Percentiles rank a stretch among this genome's conserved stretches.
Evolutionary conservation across 2,888 invertebrate genomes (phyloP).

Genomic region (Drosophila ochracea): DNA sequence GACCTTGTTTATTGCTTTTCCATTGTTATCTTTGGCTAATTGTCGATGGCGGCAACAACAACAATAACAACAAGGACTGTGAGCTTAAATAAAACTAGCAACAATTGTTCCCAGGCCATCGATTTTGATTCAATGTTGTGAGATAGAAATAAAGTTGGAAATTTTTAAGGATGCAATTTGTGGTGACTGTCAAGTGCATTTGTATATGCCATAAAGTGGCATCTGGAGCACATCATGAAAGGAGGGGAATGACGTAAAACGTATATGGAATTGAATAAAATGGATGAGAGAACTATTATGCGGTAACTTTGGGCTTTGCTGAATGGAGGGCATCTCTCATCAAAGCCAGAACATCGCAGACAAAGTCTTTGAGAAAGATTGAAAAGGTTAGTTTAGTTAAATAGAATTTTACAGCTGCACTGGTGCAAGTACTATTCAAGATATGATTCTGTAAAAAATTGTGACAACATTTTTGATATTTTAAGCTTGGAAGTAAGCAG

Average conservation of each 20-base stretch:
- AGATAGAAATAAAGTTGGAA: conserved; percentile 45
- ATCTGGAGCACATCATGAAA: background rate
- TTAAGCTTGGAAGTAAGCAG: background rate
- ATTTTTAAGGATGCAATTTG: conserved; percentile 51
- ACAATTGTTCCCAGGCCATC: conserved; percentile 54
- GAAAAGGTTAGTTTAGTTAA: background rate
- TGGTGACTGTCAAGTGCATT: conserved; percentile 22
- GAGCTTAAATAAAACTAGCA: conserved; percentile 10
- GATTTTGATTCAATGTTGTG: conserved; percentile 57
- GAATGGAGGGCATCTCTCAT: background rate
- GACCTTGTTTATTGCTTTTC: conserved; percentile 50
- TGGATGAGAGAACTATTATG: background rate
- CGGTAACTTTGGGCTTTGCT: background rate
- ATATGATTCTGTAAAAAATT: too few species aligned
- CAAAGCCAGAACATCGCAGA: background rate
- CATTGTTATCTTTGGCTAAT: conserved; percentile 61
- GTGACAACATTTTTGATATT: background rate
- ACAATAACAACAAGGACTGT: conserved; percentile 16
- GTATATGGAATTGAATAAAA: conserved; percentile 20
- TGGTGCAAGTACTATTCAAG: background rate
- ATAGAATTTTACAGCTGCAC: background rate
- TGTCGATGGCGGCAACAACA: conserved; percentile 53
- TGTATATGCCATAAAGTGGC: conserved; percentile 5
- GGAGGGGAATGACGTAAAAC: background rate
- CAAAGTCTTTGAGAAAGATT: background rate